A percentile compares a stretch with the other conserved stretches of the same genome.
Conservation (phyloP, 92 coral and sea anemone species). For the Anthopleura xanthogrammica region DNA sequence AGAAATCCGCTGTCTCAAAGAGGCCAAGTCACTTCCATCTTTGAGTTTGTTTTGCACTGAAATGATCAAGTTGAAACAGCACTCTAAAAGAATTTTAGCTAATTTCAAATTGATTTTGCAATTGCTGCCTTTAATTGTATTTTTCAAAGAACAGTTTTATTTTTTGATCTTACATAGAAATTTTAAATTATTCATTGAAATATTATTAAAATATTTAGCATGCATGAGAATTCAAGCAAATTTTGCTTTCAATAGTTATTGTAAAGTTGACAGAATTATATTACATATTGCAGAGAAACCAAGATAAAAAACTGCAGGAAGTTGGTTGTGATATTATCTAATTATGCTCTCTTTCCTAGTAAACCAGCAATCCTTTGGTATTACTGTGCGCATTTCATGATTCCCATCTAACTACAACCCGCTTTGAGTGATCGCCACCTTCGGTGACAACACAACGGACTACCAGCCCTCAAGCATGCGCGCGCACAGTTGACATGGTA, state of each 20-base stretch:
- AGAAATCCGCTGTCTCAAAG: not conserved
- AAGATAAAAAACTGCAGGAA: not conserved
- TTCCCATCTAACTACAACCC: no score
- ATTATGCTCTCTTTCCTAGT: not conserved
- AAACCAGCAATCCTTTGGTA: not conserved
- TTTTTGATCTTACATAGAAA: constrained; percentile 6
- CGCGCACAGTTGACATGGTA: no score
- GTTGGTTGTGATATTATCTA: not conserved
- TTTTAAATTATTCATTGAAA: constrained; percentile 1
- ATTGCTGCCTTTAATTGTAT: constrained; percentile 1
- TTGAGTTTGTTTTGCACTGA: not conserved
- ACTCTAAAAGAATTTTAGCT: constrained; percentile 2
- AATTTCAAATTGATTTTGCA: not conserved
- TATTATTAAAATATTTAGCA: not conserved
- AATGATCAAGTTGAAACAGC: not conserved
- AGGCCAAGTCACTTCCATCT: not conserved
- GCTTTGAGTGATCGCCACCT: no score
- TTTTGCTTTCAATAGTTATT: not conserved
- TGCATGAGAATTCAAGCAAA: not conserved
- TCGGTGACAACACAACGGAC: no score
- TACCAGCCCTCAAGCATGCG: no score
- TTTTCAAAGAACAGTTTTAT: not conserved
- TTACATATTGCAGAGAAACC: not conserved
- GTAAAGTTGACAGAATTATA: not conserved
- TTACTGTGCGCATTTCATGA: not conserved